Evolutionary conservation across 2,888 invertebrate genomes (phyloP).

Genomic region (Agrochola lota): DNA sequence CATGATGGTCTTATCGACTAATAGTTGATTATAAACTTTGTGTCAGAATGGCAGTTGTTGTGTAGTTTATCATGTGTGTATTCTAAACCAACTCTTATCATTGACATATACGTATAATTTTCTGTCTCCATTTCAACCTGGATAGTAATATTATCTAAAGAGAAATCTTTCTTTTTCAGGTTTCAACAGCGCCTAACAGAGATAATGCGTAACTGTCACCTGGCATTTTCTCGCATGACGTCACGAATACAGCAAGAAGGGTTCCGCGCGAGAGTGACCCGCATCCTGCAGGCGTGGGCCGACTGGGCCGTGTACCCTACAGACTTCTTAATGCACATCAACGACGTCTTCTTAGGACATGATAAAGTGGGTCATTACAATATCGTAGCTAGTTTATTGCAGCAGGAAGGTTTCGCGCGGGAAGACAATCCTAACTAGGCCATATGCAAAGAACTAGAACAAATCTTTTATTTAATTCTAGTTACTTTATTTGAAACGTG

Average conservation of each 20-base stretch:
- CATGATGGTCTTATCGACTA: neutral
- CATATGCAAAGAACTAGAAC: neutral
- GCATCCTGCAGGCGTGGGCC: constrained; percentile 98
- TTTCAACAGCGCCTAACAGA: constrained; percentile 93
- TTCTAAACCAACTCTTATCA: neutral
- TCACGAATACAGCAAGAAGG: constrained; percentile 98
- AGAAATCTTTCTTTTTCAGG: constrained; percentile 81
- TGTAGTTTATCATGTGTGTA: neutral
- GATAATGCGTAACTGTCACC: constrained; percentile 91
- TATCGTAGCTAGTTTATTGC: neutral
- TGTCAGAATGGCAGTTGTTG: neutral
- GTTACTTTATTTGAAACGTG: neutral
- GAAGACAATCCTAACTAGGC: neutral
- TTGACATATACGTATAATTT: neutral
- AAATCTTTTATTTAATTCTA: too few species aligned
- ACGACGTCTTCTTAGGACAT: constrained; percentile 97
- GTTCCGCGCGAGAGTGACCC: constrained; percentile 96
- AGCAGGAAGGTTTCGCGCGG: neutral
- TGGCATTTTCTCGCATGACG: constrained; percentile 94
- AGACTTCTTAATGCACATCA: constrained; percentile 96
- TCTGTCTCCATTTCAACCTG: neutral
- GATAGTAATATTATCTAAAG: neutral
- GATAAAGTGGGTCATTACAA: constrained; percentile 71
- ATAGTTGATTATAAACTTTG: neutral
- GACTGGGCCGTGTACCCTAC: constrained; percentile 99